phyloP scores from a whole-genome alignment of 1,140 invertebrate genomes.

The Hyles vespertilio region DNA sequence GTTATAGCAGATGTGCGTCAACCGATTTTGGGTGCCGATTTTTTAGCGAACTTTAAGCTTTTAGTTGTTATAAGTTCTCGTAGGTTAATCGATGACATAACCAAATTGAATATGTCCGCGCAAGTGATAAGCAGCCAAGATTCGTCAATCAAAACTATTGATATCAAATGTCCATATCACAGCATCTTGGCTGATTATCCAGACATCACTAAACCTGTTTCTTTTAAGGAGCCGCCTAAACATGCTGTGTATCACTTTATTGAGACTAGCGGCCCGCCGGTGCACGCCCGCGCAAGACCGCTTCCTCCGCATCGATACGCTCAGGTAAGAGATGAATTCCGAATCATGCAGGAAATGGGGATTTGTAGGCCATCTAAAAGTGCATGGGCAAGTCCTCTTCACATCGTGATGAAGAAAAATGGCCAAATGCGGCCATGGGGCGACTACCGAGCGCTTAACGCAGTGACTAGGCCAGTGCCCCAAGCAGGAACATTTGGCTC shows the following conservation, averaged over 20 bases:
- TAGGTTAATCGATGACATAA: not conserved
- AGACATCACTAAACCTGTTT: conserved; percentile 2
- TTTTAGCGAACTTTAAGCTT: no score
- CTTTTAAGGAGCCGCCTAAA: conserved; percentile 3
- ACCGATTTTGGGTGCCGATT: no score
- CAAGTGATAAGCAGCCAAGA: not conserved
- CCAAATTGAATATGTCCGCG: not conserved
- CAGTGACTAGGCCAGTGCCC: not conserved
- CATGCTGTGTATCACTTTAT: conserved; percentile 5
- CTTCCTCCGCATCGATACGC: conserved; percentile 1
- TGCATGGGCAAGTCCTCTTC: conserved; percentile 1
- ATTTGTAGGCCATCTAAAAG: conserved; percentile 5
- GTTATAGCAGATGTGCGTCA: no score
- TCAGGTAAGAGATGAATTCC: not conserved
- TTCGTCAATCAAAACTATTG: not conserved
- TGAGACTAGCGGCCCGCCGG: conserved; percentile 5
- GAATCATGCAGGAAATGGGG: not conserved
- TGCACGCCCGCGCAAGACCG: not conserved
- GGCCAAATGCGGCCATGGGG: conserved; percentile 3
- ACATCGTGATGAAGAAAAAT: conserved; percentile 3
- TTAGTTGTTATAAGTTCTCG: no score
- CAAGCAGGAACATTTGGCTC: no score
- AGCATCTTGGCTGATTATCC: not conserved
- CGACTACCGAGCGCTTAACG: not conserved
- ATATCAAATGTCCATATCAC: conserved; percentile 1